Conservation (phyloP, 2,113 vertebrate species). For the Xiphophorus couchianus region DNA sequence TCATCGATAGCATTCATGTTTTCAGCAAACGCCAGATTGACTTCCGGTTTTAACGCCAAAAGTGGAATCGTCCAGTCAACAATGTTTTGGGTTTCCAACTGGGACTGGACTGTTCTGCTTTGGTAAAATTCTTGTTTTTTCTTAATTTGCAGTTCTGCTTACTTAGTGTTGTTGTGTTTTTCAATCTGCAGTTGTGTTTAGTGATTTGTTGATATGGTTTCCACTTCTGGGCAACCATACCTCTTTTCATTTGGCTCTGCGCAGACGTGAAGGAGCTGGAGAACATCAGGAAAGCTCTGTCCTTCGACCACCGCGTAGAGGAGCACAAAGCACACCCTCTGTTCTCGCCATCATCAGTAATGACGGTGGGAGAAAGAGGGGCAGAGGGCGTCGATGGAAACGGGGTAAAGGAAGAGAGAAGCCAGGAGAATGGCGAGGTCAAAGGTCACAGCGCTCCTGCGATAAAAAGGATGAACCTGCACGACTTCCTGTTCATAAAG, state of each 20-base stretch:
- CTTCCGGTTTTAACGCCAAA: too few relatives aligned
- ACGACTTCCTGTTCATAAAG: conserved; percentile 96
- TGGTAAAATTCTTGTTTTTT: too few relatives aligned
- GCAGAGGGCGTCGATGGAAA: conserved; percentile 45
- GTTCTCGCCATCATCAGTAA: conserved; percentile 70
- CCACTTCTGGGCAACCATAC: too few relatives aligned
- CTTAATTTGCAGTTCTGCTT: too few relatives aligned
- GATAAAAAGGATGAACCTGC: conserved; percentile 87
- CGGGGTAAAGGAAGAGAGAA: conserved; percentile 63
- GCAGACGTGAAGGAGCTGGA: conserved; percentile 94
- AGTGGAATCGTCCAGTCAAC: too few relatives aligned
- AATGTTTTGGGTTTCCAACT: too few relatives aligned
- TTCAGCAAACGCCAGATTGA: too few relatives aligned
- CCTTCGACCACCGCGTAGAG: conserved; percentile 90
- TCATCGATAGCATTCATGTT: too few relatives aligned
- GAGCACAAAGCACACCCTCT: conserved; percentile 79
- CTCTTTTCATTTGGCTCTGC: neutral
- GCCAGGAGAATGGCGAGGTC: conserved; percentile 86
- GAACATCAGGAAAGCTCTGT: conserved; percentile 94
- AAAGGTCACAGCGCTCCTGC: conserved; percentile 77
- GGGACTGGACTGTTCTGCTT: too few relatives aligned
- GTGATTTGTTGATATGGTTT: too few relatives aligned
- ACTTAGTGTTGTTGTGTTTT: too few relatives aligned
- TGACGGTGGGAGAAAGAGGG: conserved; percentile 72
- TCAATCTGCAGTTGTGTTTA: too few relatives aligned